Conservation (phyloP, 2,888 invertebrate species). For the Mesoligia furuncula region DNA sequence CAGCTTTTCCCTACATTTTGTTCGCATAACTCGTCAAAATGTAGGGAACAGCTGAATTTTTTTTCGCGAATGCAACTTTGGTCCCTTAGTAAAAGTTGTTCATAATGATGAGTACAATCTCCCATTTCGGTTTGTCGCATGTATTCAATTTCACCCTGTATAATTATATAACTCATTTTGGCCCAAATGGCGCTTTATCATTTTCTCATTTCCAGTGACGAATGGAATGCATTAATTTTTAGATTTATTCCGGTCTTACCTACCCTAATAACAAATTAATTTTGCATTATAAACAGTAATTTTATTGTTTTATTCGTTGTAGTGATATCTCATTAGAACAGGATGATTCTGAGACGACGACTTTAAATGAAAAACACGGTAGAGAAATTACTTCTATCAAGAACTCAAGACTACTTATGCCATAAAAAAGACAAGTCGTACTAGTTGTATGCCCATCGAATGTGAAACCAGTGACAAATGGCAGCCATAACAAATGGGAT, state of each 20-base stretch:
- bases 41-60: too few relatives aligned
- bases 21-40: too few relatives aligned
- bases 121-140: too few relatives aligned
- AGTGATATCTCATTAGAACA: neutral
- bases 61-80: too few relatives aligned
- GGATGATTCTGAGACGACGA: neutral
- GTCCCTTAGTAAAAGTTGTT: too few relatives aligned
- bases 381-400: neutral
- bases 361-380: neutral
- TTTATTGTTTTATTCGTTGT: neutral
- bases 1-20: too few relatives aligned
- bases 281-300: neutral
- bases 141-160: too few relatives aligned
- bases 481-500: slow-evolving; percentile 23
- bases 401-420: neutral
- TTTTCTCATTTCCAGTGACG: too few relatives aligned
- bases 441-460: neutral
- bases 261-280: neutral
- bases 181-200: too few relatives aligned
- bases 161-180: too few relatives aligned
- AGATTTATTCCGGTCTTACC: too few relatives aligned
- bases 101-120: too few relatives aligned
- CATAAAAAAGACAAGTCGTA: neutral
- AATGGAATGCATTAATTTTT: neutral
- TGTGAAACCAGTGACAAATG: slow-evolving; percentile 32